Evolutionary conservation across 1,140 invertebrate genomes (phyloP).

Genomic region (Scaptomyza graminum): DNA sequence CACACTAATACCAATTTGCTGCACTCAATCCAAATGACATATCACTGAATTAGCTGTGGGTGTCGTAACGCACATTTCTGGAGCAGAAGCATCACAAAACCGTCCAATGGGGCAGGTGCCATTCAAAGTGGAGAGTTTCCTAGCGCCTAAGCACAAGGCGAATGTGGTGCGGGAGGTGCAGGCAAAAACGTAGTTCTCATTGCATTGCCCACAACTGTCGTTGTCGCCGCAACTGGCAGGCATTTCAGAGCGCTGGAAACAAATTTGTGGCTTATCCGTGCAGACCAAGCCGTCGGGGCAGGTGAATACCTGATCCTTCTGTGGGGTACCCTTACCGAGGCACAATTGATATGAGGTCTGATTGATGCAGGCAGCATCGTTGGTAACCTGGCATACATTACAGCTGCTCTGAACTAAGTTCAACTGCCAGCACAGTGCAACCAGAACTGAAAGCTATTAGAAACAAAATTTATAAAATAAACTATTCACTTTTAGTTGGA

Average conservation of each 20-base stretch:
- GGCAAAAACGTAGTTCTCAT: slow-evolving; percentile 61
- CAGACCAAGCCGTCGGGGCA: slow-evolving; percentile 74
- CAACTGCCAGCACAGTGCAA: slow-evolving; percentile 20
- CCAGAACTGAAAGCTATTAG: slow-evolving; percentile 10
- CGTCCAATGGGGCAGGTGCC: slow-evolving; percentile 57
- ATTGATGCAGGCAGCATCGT: slow-evolving; percentile 72
- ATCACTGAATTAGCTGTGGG: slow-evolving; percentile 56
- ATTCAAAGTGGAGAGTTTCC: slow-evolving; percentile 53
- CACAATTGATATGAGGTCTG: slow-evolving; percentile 71
- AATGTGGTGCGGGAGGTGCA: slow-evolving; percentile 74
- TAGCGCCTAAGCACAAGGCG: slow-evolving; percentile 72
- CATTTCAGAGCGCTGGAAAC: slow-evolving; percentile 65
- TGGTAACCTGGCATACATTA: slow-evolving; percentile 65
- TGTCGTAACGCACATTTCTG: slow-evolving; percentile 54
- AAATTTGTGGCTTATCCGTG: slow-evolving; percentile 69
- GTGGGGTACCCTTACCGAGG: slow-evolving; percentile 43
- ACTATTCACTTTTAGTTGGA: neutral
- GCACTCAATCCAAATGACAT: slow-evolving; percentile 44
- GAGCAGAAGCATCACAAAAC: slow-evolving; percentile 58
- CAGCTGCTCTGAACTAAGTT: slow-evolving; percentile 41
- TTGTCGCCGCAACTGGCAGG: slow-evolving; percentile 75
- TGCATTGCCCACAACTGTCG: slow-evolving; percentile 69
- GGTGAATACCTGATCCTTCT: slow-evolving; percentile 57
- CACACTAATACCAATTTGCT: too few species aligned
- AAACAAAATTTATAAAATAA: neutral